Base-by-base conservation (phyloP, 2,113 vertebrate genomes). In the Procavia capensis region DNA sequence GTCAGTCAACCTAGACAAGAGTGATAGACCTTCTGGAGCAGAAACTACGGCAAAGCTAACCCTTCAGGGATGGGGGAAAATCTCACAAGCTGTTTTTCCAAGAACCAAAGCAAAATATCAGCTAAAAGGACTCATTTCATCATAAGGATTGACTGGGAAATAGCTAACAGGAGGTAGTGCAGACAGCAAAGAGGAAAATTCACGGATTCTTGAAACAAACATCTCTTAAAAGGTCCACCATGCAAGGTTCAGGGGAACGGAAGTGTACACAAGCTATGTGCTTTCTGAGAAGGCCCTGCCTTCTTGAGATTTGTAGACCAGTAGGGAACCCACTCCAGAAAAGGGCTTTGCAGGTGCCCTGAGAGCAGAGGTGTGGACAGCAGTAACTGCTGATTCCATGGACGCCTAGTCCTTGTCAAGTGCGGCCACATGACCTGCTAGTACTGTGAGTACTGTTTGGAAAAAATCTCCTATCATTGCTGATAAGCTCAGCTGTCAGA, bases 401-500 rank as follows among this genome's bases (percentile, higher is more conserved):
- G n/a, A 74, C 74, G 4, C 64, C 57, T 50, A 41, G 10, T 59
- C 47, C 78, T 43, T 24, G 4, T 1, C 6, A n/a, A 45, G 19
- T 2, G n/a, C 41, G 64, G 47, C 57, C 14, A 2, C 59, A 1
- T 9, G 43, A 79, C 79, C 78, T 0, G 20, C 45, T 4, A 8
- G 24, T 29, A 6, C 88, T 2, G n/a, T 79, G 63, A 45, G 14
- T 27, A 61, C 64, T 79, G 92, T 75, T 79, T 27, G 16, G 45
- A 61, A 24, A 57, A 41, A 25, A 7, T 7, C 92, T 80, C 94
- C 47, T n/a, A 36, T 80, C 85, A 0, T 4, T 4, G 0, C 74
- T 1, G 95, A 95, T 91, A 91, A 92, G 78, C 72, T n/a, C 41
- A 3, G 72, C 74, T 68, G 78, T 88, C 78, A 76, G 83, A 41